Conservation (phyloP, 2,888 invertebrate genomes). For the Drosophila lutescens region DNA sequence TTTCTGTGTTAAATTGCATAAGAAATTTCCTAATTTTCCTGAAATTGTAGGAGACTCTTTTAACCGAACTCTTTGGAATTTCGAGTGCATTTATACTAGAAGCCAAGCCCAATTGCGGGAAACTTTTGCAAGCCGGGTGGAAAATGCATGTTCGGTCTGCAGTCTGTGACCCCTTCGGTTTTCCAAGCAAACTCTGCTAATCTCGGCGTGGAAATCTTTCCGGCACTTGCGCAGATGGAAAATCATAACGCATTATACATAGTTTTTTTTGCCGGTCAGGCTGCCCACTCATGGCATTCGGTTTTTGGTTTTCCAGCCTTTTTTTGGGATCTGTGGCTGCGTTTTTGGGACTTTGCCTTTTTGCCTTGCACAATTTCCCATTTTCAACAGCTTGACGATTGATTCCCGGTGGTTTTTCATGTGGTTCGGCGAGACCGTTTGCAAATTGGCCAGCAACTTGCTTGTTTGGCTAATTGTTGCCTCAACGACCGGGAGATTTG, state of each 20-base stretch:
- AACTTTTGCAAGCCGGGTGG: slow-evolving; percentile 30
- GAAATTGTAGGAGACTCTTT: neutral
- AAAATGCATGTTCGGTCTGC: slow-evolving; percentile 19
- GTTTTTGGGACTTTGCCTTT: slow-evolving; percentile 46
- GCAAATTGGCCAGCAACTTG: slow-evolving; percentile 62
- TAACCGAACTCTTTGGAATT: neutral
- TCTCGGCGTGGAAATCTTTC: slow-evolving; percentile 68
- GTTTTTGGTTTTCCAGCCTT: slow-evolving; percentile 24
- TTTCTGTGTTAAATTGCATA: neutral
- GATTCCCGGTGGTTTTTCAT: slow-evolving; percentile 58
- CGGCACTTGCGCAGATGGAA: slow-evolving; percentile 63
- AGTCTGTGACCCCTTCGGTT: slow-evolving; percentile 36
- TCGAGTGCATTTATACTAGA: slow-evolving; percentile 12
- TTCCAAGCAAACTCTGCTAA: slow-evolving; percentile 35
- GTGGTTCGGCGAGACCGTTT: slow-evolving; percentile 53
- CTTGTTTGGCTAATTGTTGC: slow-evolving; percentile 73
- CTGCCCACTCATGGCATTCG: slow-evolving; percentile 33
- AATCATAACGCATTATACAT: slow-evolving; percentile 74
- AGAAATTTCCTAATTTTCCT: neutral
- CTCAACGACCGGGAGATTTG: slow-evolving; percentile 58
- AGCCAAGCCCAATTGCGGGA: slow-evolving; percentile 23
- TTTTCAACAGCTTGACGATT: slow-evolving; percentile 79
- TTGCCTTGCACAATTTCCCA: slow-evolving; percentile 64
- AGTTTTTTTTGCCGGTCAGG: slow-evolving; percentile 47
- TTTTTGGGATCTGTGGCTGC: slow-evolving; percentile 35